Conservation (phyloP, 1,140 invertebrate genomes). For the Meteorus sp. region DNA sequence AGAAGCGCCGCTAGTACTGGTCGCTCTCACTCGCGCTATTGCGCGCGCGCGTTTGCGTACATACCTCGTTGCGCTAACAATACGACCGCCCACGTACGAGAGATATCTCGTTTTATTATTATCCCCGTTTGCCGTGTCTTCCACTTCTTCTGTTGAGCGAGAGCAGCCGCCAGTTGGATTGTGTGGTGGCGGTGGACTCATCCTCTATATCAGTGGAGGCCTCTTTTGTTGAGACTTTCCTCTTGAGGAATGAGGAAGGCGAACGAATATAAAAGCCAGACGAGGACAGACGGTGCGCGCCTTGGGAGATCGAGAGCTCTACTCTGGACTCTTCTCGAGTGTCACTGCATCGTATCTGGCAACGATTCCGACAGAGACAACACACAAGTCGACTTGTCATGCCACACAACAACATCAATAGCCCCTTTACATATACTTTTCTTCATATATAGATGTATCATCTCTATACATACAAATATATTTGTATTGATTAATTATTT, state of each 20-base stretch:
- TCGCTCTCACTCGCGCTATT: slow-evolving; percentile 20
- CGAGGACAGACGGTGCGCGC: neutral
- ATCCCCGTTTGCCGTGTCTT: slow-evolving; percentile 45
- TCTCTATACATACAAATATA: too few species aligned
- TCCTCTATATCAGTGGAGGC: neutral
- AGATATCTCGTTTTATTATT: slow-evolving; percentile 48
- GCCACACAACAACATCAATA: too few species aligned
- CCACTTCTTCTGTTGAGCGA: slow-evolving; percentile 17
- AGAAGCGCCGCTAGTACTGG: slow-evolving; percentile 34
- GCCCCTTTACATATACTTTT: too few species aligned
- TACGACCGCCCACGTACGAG: slow-evolving; percentile 44
- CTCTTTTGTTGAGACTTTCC: neutral
- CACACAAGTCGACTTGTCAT: too few species aligned
- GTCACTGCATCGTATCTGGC: neutral
- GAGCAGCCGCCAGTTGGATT: neutral
- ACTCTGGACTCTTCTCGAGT: neutral
- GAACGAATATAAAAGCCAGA: too few species aligned
- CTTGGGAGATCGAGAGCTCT: slow-evolving; percentile 19
- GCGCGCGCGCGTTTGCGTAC: slow-evolving; percentile 26
- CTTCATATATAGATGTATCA: too few species aligned
- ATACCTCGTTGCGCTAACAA: slow-evolving; percentile 39
- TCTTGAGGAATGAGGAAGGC: slow-evolving; percentile 13
- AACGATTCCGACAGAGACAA: neutral
- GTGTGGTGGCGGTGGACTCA: too few species aligned
- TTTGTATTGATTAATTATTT: too few species aligned